These are phyloP conservation scores for Cryptocheilus praepositus DNA, from an alignment of 2,888 invertebrate species.

Conservation along the genomic window DNA sequence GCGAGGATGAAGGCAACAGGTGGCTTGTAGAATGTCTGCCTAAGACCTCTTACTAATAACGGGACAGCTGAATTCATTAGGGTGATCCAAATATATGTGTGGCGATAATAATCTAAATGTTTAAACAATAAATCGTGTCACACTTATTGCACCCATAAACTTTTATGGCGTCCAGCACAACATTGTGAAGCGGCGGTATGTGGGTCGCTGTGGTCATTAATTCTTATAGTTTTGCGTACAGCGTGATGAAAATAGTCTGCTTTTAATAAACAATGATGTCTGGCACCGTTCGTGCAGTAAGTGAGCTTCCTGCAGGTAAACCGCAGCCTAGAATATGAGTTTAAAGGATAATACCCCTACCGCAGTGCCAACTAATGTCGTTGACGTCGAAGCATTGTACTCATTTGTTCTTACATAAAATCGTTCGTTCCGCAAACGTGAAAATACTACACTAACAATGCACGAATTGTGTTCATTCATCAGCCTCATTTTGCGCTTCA, in stretches of 20 bases:
- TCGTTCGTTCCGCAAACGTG: no score
- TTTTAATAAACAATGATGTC: conserved; percentile 39
- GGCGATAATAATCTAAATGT: background rate
- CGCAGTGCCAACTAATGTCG: background rate
- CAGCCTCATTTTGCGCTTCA: no score
- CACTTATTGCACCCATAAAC: no score
- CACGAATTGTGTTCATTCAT: no score
- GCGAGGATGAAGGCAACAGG: conserved; percentile 47
- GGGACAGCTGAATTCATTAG: conserved; percentile 30
- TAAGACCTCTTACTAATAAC: conserved; percentile 39
- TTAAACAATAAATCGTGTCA: background rate
- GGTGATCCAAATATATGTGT: background rate
- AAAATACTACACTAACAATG: no score
- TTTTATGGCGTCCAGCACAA: background rate
- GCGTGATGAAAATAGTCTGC: conserved; percentile 35
- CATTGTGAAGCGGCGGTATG: conserved; percentile 15
- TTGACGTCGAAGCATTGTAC: no score
- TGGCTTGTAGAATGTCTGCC: conserved; percentile 39
- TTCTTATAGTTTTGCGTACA: conserved; percentile 25
- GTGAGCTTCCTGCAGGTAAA: conserved; percentile 5
- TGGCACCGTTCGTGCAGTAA: conserved; percentile 35
- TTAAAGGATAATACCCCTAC: background rate
- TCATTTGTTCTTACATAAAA: no score
- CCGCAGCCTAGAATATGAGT: background rate
- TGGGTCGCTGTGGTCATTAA: conserved; percentile 30